These are phyloP conservation scores for Hirtodrosophila duncani DNA, from an alignment of 2,888 invertebrate genomes.

Conservation along the genomic window DNA sequence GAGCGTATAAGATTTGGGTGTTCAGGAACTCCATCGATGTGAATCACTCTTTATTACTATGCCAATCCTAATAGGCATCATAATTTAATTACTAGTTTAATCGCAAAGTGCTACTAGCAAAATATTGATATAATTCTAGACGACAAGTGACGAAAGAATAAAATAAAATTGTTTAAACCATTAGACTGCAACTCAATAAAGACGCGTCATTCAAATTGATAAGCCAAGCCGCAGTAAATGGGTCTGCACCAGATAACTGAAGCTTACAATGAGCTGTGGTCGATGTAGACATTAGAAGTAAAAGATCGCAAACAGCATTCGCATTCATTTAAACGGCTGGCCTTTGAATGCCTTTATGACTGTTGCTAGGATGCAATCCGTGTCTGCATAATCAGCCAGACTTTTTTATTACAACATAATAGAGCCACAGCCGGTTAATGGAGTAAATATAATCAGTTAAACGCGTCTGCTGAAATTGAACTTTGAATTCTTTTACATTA, in stretches of 20 bases:
- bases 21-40: constrained; percentile 44
- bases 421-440: constrained; percentile 27
- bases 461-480: constrained; percentile 21
- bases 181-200: constrained; percentile 15
- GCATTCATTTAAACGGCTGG: no score
- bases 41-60: constrained; percentile 20
- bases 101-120: constrained; percentile 2
- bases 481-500: constrained; percentile 4
- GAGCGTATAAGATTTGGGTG: constrained; percentile 10
- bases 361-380: constrained; percentile 34
- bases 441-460: constrained; percentile 35
- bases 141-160: constrained; percentile 17
- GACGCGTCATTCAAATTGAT: no score
- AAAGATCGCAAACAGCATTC: constrained; percentile 15
- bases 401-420: constrained; percentile 41
- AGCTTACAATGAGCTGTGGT: no score
- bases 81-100: constrained; percentile 24
- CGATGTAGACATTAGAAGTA: constrained; percentile 17
- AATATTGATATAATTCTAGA: constrained; percentile 8
- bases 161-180: no score
- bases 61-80: constrained; percentile 8
- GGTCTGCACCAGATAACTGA: no score
- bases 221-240: no score
- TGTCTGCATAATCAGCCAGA: constrained; percentile 57
- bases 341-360: no score